Conservation (phyloP, 2,113 vertebrate genomes). For the Ictalurus punctatus region DNA sequence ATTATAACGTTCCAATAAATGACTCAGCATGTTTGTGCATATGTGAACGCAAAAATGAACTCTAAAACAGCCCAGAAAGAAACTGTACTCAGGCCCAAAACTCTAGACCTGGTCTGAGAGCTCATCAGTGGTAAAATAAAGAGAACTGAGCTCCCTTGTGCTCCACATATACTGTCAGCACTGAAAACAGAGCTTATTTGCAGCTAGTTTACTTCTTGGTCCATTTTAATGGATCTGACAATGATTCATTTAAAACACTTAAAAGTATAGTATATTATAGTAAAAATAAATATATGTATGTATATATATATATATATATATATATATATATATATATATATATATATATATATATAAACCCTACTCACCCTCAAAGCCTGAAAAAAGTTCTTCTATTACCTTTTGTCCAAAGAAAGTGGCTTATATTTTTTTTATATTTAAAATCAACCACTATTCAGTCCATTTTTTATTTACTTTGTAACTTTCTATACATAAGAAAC, state of each 20-base stretch:
- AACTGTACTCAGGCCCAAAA: too few relatives aligned
- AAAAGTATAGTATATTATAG: not conserved
- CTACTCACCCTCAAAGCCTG: slow-evolving; percentile 35
- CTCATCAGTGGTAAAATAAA: not conserved
- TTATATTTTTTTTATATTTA: not conserved
- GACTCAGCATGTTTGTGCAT: not conserved
- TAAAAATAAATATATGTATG: not conserved
- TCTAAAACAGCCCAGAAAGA: too few relatives aligned
- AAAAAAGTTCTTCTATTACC: not conserved
- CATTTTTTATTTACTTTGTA: not conserved
- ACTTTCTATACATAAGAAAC: not conserved
- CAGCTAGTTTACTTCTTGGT: not conserved
- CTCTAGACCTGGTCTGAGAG: not conserved
- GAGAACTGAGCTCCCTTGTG: not conserved
- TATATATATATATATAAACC: too few relatives aligned
- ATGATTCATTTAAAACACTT: not conserved
- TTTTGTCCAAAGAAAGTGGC: not conserved
- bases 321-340: too few relatives aligned
- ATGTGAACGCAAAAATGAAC: not conserved
- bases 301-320: too few relatives aligned
- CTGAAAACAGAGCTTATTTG: not conserved
- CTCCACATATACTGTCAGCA: not conserved
- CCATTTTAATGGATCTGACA: not conserved
- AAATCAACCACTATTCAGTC: not conserved
- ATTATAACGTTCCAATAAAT: not conserved